Base-by-base conservation (phyloP, 1,140 invertebrate species). In the Apis dorsata region DNA sequence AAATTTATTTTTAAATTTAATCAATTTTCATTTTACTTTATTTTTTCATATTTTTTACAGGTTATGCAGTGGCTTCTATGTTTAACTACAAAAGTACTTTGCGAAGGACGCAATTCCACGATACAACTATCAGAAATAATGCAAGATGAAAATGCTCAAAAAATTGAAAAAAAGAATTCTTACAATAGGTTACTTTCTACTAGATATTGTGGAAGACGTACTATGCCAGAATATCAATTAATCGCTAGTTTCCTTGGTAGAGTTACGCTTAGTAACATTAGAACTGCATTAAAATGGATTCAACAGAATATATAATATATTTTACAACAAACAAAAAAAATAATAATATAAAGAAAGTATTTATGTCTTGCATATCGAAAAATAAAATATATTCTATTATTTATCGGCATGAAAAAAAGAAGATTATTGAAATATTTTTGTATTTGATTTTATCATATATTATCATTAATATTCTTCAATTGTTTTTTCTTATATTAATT, bases 1-100 rank as follows among this genome's bases (percentile, higher is more conserved):
- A 53, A 28, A 28, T 28, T 21, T 60, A 69, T 44, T 68, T 51
- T 53, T 63, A 73, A 68, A 65, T 66, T 79, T 57, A 4, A 51
- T n/a, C 7, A 21, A 55, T 10, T 1, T 10, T 60, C 1, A 13
- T 44, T 7, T 44, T 62, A 51, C 17, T 34, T 13, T 78, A 51
- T 28, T 9, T 60, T 77, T 77, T 44, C 59, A 71, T 60, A 7
- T 34, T 1, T 49, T 77, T 88, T 91, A 17, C 79, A 97, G 96
- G 95, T 97, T 51, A 94, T 97, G 72, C 96, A 97, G 90, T 97
- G 97, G 97, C 93, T 97, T 17, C 92, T 97, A 59, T 96, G 96
- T 77, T 92, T 97, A 62, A 97, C 97, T 3, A 97, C 96, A 19
- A 97, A 97, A 94, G 95, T 97, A 13, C 93, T 97, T 63, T 97